These are phyloP conservation scores for Onthophagus taurus DNA, from an alignment of 1,140 invertebrate genomes.

Conservation along the genomic window DNA sequence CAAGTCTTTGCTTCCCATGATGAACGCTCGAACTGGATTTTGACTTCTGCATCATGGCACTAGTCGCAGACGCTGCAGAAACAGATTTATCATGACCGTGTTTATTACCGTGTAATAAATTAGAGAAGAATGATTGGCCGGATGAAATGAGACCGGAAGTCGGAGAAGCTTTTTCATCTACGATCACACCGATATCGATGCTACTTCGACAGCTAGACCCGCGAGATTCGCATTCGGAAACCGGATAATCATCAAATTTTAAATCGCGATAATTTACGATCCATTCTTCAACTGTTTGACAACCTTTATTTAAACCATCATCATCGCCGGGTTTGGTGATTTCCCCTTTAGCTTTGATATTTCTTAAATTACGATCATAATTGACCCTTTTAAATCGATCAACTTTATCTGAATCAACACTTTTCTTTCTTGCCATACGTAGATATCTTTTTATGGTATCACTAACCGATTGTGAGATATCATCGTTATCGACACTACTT, in stretches of 20 bases:
- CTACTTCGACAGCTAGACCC: constrained; percentile 46
- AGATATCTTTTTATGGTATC: constrained; percentile 77
- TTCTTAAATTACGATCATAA: constrained; percentile 73
- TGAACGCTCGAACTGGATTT: constrained; percentile 76
- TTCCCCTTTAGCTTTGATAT: constrained; percentile 71
- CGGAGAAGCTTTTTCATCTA: constrained; percentile 34
- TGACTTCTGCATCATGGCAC: constrained; percentile 73
- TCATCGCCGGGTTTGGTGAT: constrained; percentile 62
- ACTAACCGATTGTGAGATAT: constrained; percentile 74
- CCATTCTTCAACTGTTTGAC: constrained; percentile 67
- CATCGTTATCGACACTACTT: constrained; percentile 70
- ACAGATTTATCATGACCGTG: constrained; percentile 38
- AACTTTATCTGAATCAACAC: constrained; percentile 65
- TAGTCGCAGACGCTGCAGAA: constrained; percentile 43
- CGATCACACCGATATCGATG: constrained; percentile 43
- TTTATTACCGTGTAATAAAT: constrained; percentile 52
- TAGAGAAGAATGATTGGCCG: constrained; percentile 56
- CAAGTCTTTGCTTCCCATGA: constrained; percentile 58
- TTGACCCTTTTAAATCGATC: constrained; percentile 80
- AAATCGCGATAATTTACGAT: constrained; percentile 41
- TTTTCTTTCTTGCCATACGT: constrained; percentile 76
- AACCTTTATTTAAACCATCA: constrained; percentile 60
- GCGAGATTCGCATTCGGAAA: constrained; percentile 32
- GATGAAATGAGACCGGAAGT: constrained; percentile 43
- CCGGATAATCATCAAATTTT: constrained; percentile 29